phyloP scores from a whole-genome alignment of 92 coral and sea anemone genomes.

The Porites divaricata region DNA sequence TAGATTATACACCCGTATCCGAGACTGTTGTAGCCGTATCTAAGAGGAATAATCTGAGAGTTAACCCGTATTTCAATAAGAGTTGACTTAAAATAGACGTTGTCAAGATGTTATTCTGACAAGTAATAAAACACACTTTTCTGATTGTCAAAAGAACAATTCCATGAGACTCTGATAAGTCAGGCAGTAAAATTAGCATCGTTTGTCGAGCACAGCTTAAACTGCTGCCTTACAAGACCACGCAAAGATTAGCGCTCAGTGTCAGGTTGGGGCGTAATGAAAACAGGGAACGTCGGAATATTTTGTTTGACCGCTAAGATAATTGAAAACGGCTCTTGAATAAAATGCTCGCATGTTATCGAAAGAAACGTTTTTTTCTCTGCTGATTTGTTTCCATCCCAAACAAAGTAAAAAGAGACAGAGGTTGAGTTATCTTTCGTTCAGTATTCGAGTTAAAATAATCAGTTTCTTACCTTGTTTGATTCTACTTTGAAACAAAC shows the following conservation, averaged over 20 bases:
- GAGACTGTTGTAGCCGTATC: too few species aligned
- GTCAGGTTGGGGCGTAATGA: conserved; percentile 4
- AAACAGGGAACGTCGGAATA: conserved; percentile 2
- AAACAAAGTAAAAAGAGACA: too few species aligned
- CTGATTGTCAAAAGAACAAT: conserved; percentile 37
- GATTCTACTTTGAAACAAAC: neutral
- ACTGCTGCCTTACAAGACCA: conserved; percentile 35
- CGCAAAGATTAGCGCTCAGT: conserved; percentile 27
- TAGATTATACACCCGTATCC: too few species aligned
- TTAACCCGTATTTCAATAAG: neutral
- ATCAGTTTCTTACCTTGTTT: conserved; percentile 5
- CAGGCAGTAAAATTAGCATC: neutral
- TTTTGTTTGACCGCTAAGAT: conserved; percentile 14
- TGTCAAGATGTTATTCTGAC: conserved; percentile 41
- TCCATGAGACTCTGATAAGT: neutral
- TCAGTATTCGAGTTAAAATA: neutral
- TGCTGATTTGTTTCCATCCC: neutral
- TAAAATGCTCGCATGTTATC: neutral
- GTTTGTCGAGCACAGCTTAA: conserved; percentile 23
- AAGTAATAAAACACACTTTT: conserved; percentile 6
- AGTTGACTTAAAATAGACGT: conserved; percentile 13
- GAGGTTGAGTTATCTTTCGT: neutral
- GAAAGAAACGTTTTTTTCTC: neutral
- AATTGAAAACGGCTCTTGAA: neutral
- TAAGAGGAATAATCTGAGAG: too few species aligned